A percentile compares a stretch with the other conserved stretches of the same genome.
phyloP scores from a whole-genome alignment of 2,113 vertebrate species.

The Pelmatolapia mariae region DNA sequence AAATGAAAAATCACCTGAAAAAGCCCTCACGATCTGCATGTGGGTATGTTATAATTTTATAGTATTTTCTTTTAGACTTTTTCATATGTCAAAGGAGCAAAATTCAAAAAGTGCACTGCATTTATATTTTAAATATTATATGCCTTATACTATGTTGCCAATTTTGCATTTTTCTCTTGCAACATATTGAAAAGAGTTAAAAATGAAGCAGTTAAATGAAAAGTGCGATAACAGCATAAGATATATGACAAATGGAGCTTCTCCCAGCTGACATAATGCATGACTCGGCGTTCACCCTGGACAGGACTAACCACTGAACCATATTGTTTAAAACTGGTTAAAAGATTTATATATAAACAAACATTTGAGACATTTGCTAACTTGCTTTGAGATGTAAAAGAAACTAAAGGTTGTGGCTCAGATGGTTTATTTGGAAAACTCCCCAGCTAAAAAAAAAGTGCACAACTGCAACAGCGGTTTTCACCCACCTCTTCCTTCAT shows the following conservation, averaged over 20 bases:
- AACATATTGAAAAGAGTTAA: background rate
- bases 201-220: background rate
- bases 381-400: background rate
- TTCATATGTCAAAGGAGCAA: background rate
- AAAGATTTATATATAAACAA: background rate
- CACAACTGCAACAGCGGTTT: background rate
- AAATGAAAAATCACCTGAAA: background rate
- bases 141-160: background rate
- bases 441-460: background rate
- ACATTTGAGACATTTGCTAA: background rate
- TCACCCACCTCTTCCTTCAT: slow-evolving; percentile 87
- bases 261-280: background rate
- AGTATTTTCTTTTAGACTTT: background rate
- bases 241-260: background rate
- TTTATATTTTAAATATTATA: background rate
- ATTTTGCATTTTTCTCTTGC: background rate
- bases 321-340: background rate
- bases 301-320: background rate
- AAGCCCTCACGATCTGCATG: background rate
- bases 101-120: background rate
- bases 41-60: background rate
- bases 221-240: background rate
- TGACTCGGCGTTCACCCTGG: background rate
- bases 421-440: background rate
- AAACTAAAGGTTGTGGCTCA: background rate